These are phyloP conservation scores for Sprattus sprattus DNA, from an alignment of 2,113 vertebrate species.

Conservation along the genomic window DNA sequence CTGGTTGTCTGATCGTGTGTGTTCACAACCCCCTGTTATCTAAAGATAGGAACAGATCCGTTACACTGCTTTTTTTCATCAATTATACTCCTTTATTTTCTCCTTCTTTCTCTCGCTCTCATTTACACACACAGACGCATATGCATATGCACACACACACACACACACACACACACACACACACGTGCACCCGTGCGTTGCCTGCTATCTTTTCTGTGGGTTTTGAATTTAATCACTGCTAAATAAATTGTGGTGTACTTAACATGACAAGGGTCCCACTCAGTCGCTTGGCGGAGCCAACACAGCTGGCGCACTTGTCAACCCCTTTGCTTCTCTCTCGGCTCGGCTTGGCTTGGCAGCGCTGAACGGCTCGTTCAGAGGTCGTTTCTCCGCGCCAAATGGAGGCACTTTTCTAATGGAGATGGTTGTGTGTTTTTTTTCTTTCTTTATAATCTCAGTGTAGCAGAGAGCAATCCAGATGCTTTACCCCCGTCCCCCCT, in stretches of 20 bases:
- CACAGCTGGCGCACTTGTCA: constrained; percentile 16
- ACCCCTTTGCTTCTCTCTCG: background rate
- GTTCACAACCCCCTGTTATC: constrained; percentile 13
- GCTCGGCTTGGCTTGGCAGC: background rate
- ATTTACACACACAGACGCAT: background rate
- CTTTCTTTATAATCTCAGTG: background rate
- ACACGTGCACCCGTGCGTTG: background rate
- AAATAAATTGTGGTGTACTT: constrained; percentile 18
- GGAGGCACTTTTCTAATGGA: constrained; percentile 21
- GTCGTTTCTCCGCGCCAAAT: constrained; percentile 5
- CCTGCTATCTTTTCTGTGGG: background rate
- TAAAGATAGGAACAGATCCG: constrained; percentile 47
- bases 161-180: background rate
- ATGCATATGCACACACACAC: background rate
- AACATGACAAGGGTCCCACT: constrained; percentile 17
- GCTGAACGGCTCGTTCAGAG: constrained; percentile 12
- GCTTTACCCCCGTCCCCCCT: background rate
- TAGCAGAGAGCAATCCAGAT: background rate
- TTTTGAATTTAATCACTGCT: constrained; percentile 20
- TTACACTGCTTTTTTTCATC: constrained; percentile 43
- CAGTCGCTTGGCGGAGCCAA: constrained; percentile 13
- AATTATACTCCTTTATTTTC: constrained; percentile 43
- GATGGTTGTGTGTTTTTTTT: constrained; percentile 4
- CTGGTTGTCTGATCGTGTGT: constrained; percentile 34
- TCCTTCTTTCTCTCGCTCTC: constrained; percentile 4